These are phyloP conservation scores for Eumacrocentrus americanus DNA, from an alignment of 2,888 invertebrate species.

Conservation along the genomic window DNA sequence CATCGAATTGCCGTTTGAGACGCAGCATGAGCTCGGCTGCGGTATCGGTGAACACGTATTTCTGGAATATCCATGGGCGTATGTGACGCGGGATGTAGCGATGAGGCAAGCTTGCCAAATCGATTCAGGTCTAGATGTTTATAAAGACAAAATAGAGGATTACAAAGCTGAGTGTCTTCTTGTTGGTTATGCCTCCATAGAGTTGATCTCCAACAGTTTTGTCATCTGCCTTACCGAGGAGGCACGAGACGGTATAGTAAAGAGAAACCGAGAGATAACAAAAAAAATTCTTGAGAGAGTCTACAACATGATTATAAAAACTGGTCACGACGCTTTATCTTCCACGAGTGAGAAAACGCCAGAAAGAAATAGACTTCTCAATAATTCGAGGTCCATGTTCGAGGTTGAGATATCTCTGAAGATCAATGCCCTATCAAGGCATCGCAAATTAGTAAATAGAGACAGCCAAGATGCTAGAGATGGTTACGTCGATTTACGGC, in stretches of 20 bases:
- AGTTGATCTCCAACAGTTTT: constrained; percentile 69
- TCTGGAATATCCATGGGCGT: constrained; percentile 57
- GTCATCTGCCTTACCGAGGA: constrained; percentile 69
- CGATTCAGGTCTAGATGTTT: constrained; percentile 40
- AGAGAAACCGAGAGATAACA: constrained; percentile 43
- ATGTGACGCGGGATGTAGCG: constrained; percentile 41
- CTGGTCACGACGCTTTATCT: constrained; percentile 39
- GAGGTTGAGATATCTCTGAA: constrained; percentile 66
- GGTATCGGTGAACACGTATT: constrained; percentile 50
- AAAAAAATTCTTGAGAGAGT: constrained; percentile 36
- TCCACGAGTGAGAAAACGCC: not conserved
- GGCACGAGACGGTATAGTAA: constrained; percentile 61
- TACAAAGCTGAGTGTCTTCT: constrained; percentile 57
- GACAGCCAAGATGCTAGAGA: constrained; percentile 67
- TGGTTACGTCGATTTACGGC: constrained; percentile 70
- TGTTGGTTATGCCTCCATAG: constrained; percentile 71
- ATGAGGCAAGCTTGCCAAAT: constrained; percentile 29
- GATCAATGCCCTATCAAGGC: constrained; percentile 20
- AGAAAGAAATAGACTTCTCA: constrained; percentile 51
- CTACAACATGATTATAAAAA: constrained; percentile 64
- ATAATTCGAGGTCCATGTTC: constrained; percentile 65
- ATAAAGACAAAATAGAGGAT: constrained; percentile 37
- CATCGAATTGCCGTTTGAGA: constrained; percentile 41
- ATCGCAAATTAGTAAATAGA: constrained; percentile 55
- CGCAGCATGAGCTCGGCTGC: constrained; percentile 48